Base-by-base conservation (phyloP, 1,140 invertebrate genomes). In the Orussus abietinus region DNA sequence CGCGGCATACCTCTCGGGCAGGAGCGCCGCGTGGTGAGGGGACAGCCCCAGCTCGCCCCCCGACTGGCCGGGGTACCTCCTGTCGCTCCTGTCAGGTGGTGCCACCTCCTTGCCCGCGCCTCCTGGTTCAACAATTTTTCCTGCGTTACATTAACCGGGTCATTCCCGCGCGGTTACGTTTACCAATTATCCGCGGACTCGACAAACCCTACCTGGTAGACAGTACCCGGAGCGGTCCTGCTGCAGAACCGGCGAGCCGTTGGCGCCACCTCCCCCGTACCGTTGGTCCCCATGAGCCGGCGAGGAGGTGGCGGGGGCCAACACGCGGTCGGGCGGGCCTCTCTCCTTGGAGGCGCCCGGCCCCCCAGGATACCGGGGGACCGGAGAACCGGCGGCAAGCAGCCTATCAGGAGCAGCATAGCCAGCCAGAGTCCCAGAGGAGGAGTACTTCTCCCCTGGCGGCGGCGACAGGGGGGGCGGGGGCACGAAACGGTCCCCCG, bases 391-490 rank as follows among this genome's bases (percentile, higher is more conserved):
- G 36, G 56, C 50, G 47, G 61, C 47, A 33, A 62, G 13, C 55
- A 55, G 46, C 44, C 63, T 42, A 57, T 69, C 64, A 60, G 46
- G 37, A 63, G 52, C 35, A 54, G 61, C 36, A 52, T 65, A 69
- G 42, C 55, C 57, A 62, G 56, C 57, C 43, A 72, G 51, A 37
- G 65, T 69, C 37, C 69, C 65, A 22, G 64, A 67, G 17, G 69
- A 71, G 21, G 68, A 57, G 10, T 71, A 70, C 38, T 69, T 70
- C 31, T 72, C 70, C 46, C 61, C 66, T 12, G 59, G 55, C 31
- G 55, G 59, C 22, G 68, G 70, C 14, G 70, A 71, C 2, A 72
- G 42, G 3, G 70, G 70, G 12, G 70, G 70, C 22, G 69, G 69
- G 15, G 69, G 69, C 10, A 73, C 61, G 49, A 73, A 73, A 4